Conservation (phyloP, 2,113 vertebrate species). For the Ahaetulla prasina region DNA sequence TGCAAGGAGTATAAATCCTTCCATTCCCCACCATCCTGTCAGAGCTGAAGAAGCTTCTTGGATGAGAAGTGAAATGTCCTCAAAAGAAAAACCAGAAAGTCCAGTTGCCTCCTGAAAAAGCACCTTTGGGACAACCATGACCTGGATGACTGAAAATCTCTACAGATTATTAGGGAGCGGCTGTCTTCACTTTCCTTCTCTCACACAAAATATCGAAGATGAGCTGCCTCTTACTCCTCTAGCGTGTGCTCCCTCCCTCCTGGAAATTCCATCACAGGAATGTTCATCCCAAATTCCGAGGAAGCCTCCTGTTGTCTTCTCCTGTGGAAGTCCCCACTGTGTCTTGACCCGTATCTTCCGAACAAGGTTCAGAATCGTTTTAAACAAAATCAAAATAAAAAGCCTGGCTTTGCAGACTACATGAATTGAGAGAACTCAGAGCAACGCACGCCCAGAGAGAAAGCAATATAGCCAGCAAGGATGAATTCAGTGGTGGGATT, state of each 20-base stretch:
- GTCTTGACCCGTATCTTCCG: not conserved
- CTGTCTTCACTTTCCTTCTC: not conserved
- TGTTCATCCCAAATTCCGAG: not conserved
- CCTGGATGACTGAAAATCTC: too few relatives aligned
- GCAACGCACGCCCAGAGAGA: not conserved
- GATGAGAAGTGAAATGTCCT: too few relatives aligned
- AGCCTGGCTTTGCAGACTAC: too few relatives aligned
- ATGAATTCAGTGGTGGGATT: too few relatives aligned
- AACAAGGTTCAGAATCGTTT: not conserved
- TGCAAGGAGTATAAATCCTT: too few relatives aligned
- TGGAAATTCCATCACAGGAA: not conserved
- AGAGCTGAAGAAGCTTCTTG: too few relatives aligned
- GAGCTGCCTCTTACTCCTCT: not conserved
- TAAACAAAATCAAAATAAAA: not conserved
- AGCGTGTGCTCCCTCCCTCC: too few relatives aligned
- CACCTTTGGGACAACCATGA: too few relatives aligned
- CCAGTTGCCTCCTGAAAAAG: too few relatives aligned
- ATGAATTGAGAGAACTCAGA: not conserved
- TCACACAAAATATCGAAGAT: not conserved
- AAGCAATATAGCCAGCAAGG: not conserved
- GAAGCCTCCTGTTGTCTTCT: not conserved
- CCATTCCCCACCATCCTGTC: too few relatives aligned
- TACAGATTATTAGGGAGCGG: not conserved
- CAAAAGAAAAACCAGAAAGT: too few relatives aligned
- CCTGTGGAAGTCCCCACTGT: not conserved